Evolutionary conservation across 2,797 vertebrate genomes (phyloP), one percentile per base, ranked within the genome.

Genomic region (Dromococcyx pavoninus): DNA sequence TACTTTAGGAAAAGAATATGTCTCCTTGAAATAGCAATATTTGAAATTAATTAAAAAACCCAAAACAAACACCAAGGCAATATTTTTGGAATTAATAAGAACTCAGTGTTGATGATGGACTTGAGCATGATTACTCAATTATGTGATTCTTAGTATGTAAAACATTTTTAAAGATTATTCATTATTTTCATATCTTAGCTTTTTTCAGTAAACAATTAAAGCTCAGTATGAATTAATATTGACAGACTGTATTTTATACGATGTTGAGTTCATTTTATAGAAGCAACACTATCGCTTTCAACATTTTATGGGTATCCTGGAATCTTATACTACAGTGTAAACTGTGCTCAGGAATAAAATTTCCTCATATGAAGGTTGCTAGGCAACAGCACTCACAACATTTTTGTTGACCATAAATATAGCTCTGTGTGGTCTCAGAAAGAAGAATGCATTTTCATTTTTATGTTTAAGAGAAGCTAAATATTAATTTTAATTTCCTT

Each of bases 341-440:
- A 92, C 25, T 43, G 35, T 85, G 67, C 89, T 78, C 46, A 94
- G 87, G 94, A 94, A 96, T 93, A 90, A 85, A 86, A 91, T 96
- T 96, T 88, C 66, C 66, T 96, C 87, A 61, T 61, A 84, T 75
- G 28, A 89, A 91, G 30, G 97, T 98, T 97, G 96, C 97, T 95
- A 97, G 72, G 98, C 96, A 98, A 98, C 97, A 93, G 82, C 64
- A 51, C 56, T 96, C 90, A 95, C 86, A 96, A 93, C 95, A 76
- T 95, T 97, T 98, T 96, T 97, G 83, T 96, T 98, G 96, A 96
- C 92, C 82, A 84, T 86, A 92, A 95, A 96, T 64, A 65, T 61
- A 94, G 41, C 88, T 89, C 65, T 93, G 25, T 95, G 32, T 89
- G 50, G 35, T 95, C 48, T 78, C 18, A 3, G 60, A 84, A 96